A percentile compares a stretch with the other conserved stretches of the same genome.
These are phyloP conservation scores for Nasonovia ribisnigri DNA, from an alignment of 2,888 invertebrate genomes.

Conservation along the genomic window DNA sequence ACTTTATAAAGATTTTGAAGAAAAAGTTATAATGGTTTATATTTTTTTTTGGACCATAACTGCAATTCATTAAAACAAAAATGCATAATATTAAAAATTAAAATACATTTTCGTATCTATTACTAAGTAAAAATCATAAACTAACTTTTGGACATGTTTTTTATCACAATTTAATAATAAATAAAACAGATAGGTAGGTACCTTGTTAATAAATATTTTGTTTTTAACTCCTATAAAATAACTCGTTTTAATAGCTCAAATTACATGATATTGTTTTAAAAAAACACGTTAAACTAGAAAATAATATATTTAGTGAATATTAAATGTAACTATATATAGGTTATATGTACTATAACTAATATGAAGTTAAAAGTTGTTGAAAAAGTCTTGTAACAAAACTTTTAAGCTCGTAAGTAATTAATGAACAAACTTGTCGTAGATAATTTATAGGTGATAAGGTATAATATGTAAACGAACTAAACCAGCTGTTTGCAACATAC, in stretches of 20 bases:
- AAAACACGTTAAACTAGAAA: neutral
- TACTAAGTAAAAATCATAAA: neutral
- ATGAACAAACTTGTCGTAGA: neutral
- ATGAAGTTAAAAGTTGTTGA: neutral
- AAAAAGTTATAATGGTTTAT: neutral
- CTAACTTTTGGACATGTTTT: neutral
- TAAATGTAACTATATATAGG: neutral
- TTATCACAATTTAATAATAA: neutral
- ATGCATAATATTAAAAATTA: neutral
- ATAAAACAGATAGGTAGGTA: neutral
- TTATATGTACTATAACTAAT: neutral
- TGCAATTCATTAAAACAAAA: neutral
- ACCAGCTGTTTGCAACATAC: too few species aligned
- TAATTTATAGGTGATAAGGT: neutral
- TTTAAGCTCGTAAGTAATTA: neutral
- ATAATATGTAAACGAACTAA: too few species aligned
- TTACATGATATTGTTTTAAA: neutral
- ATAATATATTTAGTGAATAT: neutral
- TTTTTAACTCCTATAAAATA: neutral
- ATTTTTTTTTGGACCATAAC: neutral
- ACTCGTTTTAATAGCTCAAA: neutral
- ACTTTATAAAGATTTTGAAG: neutral
- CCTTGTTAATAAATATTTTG: neutral
- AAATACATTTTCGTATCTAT: neutral
- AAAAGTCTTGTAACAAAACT: neutral